Evolutionary conservation across 2,113 vertebrate genomes (phyloP).

Genomic region (Heterocephalus glaber): DNA sequence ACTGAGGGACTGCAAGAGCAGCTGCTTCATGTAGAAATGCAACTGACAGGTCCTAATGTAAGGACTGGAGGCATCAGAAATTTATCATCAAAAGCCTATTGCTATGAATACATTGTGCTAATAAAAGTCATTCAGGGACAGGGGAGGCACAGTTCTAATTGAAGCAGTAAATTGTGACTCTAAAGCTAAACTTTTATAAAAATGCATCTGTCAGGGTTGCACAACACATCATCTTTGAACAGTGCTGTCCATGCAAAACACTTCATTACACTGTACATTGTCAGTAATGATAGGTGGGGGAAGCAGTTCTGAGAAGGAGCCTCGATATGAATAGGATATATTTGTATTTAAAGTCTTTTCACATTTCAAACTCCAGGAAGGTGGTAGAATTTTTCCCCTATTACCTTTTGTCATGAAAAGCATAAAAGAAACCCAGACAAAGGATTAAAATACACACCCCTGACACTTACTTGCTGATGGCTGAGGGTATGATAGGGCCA

Average conservation of each 20-base stretch:
- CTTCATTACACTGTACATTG: neutral
- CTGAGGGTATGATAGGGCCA: neutral
- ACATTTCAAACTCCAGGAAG: neutral
- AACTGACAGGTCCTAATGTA: neutral
- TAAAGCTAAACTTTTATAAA: conserved; percentile 47
- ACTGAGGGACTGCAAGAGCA: neutral
- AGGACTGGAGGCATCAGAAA: conserved; percentile 2
- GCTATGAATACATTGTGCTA: conserved; percentile 30
- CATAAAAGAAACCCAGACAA: conserved; percentile 13
- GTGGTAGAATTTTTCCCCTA: neutral
- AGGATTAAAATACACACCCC: neutral
- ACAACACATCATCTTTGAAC: neutral
- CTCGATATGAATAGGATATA: neutral
- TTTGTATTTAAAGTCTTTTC: neutral
- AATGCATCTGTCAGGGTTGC: neutral
- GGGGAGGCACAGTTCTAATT: neutral
- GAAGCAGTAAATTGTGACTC: conserved; percentile 35
- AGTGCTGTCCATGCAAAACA: neutral
- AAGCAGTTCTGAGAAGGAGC: neutral
- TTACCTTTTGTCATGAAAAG: conserved; percentile 25
- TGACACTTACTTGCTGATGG: neutral
- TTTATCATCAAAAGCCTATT: conserved; percentile 20
- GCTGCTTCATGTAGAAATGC: neutral
- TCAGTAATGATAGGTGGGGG: neutral
- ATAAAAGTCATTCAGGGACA: conserved; percentile 34